Conservation (phyloP, 1,140 invertebrate species). For the Sitobion miscanthi region DNA sequence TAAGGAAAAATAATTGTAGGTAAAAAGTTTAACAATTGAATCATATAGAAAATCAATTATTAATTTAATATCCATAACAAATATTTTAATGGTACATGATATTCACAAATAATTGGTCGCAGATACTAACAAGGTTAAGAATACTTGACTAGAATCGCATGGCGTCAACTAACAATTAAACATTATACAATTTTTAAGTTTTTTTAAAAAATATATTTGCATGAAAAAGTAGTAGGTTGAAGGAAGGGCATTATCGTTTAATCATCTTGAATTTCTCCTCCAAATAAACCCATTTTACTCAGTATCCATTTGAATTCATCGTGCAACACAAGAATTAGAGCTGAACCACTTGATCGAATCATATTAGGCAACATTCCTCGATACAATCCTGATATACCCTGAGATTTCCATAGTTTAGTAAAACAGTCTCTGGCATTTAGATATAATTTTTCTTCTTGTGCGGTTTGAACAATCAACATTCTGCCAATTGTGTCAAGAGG, state of each 20-base stretch:
- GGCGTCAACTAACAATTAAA: conserved; percentile 28
- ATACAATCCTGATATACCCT: conserved; percentile 43
- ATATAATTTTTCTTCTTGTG: conserved; percentile 48
- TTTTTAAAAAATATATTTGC: conserved; percentile 7
- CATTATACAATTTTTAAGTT: not conserved
- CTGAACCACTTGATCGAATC: conserved; percentile 45
- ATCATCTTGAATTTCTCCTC: conserved; percentile 5
- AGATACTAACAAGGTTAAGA: conserved; percentile 53
- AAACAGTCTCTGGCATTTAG: conserved; percentile 52
- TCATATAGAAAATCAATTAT: conserved; percentile 34
- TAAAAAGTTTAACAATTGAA: conserved; percentile 4
- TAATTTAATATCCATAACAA: conserved; percentile 54
- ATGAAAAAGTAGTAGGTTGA: conserved; percentile 35
- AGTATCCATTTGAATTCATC: conserved; percentile 51
- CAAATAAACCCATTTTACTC: conserved; percentile 48
- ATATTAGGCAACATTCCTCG: conserved; percentile 47
- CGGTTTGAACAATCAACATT: conserved; percentile 48
- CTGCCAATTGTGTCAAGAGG: conserved; percentile 42
- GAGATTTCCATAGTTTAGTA: conserved; percentile 42
- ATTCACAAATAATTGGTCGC: conserved; percentile 47
- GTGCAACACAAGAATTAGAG: conserved; percentile 46
- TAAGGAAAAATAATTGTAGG: not conserved
- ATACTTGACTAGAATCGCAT: conserved; percentile 53
- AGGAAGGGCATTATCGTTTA: conserved; percentile 1
- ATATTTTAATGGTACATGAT: conserved; percentile 40